Evolutionary conservation across 2,797 vertebrate species (phyloP), one percentile per base, ranked within the genome.

Genomic region (Caiman crocodilus): DNA sequence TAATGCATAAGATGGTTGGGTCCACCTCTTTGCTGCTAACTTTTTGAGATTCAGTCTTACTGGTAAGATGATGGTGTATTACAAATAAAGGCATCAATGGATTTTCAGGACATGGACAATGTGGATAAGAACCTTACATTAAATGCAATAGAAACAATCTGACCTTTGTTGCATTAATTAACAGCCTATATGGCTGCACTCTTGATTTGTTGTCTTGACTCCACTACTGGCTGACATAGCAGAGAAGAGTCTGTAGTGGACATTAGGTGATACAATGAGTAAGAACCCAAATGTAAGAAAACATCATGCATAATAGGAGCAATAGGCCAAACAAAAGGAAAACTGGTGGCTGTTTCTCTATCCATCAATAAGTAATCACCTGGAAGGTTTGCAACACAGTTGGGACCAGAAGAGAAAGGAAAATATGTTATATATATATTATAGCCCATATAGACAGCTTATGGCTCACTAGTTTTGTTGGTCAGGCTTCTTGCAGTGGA

Each of bases 351-450:
- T 50, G 25, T 50, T 35, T 26, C 23, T 73, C 23, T 14, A 69
- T 4, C 5, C 11, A 50, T 50, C 42, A 50, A 10, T 50, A 50
- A 50, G 42, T 9, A 50, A 50, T 50, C 42, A 50, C 42, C 42
- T 50, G 10, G 42, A 50, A 50, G 42, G 42, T 50, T 50, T 50
- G 42, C 42, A 50, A 3, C 9, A 50, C 42, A 10, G 42, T 50
- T 50, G 42, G 42, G 42, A 50, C 3, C 42, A 50, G 30, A 82
- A 20, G 10, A 0, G 2, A 73, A 2, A 42, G 1, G 2, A 10
- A 32, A 83, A 87, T 58, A 5, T 10, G 67, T 5, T 58, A 3
- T 88, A 20, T 4, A 20, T 4, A 2, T 50, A n/a, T n/a, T 78
- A 84, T 28, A 79, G 69, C 50, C 13, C 35, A 32, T 25, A 42